Percentiles rank a stretch among this genome's conserved stretches.
These are phyloP conservation scores for Microcebus ravelobensis DNA, from an alignment of 2,113 vertebrate genomes.

Conservation along the genomic window DNA sequence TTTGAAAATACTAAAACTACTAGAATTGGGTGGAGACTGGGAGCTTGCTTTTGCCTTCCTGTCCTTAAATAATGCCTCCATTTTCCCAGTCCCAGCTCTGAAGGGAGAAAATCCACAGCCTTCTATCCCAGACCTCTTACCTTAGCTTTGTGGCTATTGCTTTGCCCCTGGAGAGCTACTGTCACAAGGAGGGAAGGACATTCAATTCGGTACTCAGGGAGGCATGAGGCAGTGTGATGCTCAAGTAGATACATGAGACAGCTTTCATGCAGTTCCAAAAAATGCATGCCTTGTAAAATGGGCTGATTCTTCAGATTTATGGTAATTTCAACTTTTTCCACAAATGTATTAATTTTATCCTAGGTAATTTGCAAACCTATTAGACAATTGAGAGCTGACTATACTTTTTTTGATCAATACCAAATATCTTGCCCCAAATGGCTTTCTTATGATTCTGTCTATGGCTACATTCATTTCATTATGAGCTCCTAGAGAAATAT, in stretches of 20 bases:
- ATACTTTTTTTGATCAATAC: background rate
- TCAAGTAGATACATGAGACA: background rate
- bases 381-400: background rate
- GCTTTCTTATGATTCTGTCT: background rate
- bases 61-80: background rate
- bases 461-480: conserved; percentile 24
- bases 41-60: background rate
- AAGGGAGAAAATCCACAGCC: background rate
- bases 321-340: background rate
- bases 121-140: background rate
- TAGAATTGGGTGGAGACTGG: background rate
- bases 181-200: background rate
- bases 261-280: background rate
- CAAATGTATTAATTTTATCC: background rate
- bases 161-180: background rate
- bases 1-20: background rate
- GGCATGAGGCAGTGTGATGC: no score
- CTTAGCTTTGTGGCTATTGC: background rate
- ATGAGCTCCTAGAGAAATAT: background rate
- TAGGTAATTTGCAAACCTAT: background rate
- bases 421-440: background rate
- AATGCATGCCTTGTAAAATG: background rate
- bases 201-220: background rate
- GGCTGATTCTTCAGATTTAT: background rate
- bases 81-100: background rate